Percentiles rank a stretch among this genome's conserved stretches.
Conservation (phyloP, 2,797 vertebrate species). For the Eupleurogrammus muticus region DNA sequence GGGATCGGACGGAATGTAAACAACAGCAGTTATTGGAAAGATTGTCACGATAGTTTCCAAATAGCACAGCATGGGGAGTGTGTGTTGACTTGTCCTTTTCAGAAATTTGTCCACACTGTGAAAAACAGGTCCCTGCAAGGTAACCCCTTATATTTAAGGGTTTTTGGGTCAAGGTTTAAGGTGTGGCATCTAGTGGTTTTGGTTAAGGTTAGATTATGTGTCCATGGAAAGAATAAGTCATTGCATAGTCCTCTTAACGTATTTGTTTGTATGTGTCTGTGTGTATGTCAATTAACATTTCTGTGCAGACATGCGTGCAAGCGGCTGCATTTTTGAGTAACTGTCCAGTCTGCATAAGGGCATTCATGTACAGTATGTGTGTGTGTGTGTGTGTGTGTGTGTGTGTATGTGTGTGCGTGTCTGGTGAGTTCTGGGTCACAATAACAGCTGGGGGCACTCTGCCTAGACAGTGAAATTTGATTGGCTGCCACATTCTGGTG, state of each 20-base stretch:
- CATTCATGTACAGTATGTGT: slow-evolving; percentile 22
- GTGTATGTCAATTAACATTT: slow-evolving; percentile 20
- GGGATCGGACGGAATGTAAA: slow-evolving; percentile 62
- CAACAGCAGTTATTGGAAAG: slow-evolving; percentile 68
- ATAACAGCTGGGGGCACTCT: slow-evolving; percentile 77
- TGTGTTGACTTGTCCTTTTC: slow-evolving; percentile 10
- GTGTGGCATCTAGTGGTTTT: not conserved
- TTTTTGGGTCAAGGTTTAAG: not conserved
- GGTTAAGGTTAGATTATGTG: not conserved
- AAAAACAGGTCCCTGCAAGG: not conserved
- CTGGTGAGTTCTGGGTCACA: slow-evolving; percentile 79
- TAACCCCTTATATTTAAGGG: not conserved
- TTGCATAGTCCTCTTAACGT: not conserved
- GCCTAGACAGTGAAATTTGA: slow-evolving; percentile 64
- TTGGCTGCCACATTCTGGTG: slow-evolving; percentile 52
- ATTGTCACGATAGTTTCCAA: slow-evolving; percentile 63
- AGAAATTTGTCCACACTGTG: slow-evolving; percentile 31
- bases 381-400: slow-evolving; percentile 22
- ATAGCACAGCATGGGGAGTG: slow-evolving; percentile 28
- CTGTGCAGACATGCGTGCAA: slow-evolving; percentile 58
- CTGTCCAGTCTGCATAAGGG: slow-evolving; percentile 52
- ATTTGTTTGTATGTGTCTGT: slow-evolving; percentile 1
- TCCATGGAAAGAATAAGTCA: not conserved
- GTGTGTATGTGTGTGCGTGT: slow-evolving; percentile 38
- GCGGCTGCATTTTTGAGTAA: slow-evolving; percentile 53